phyloP scores from a whole-genome alignment of 2,888 invertebrate genomes.

The Hybos culiciformis region DNA sequence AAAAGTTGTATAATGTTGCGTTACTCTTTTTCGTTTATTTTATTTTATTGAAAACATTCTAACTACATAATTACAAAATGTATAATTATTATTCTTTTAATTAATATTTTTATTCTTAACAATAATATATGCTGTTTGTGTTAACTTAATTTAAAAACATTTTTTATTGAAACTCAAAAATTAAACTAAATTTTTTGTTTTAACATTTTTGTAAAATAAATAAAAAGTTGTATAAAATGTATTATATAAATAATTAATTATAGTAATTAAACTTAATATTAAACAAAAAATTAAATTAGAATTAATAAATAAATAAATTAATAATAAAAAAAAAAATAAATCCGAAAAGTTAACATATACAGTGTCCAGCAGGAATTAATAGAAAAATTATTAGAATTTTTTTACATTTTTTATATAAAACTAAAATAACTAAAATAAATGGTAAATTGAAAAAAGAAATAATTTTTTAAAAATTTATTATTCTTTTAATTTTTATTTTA shows the following conservation, averaged over 20 bases:
- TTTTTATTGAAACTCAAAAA: background rate
- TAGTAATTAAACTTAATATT: conserved; percentile 7
- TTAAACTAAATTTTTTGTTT: background rate
- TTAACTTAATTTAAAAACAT: conserved; percentile 3
- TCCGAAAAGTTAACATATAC: conserved; percentile 11
- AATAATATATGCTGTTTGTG: conserved; percentile 9
- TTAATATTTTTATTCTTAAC: no score
- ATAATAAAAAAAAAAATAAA: conserved; percentile 3
- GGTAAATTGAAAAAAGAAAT: background rate
- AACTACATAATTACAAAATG: no score
- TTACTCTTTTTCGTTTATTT: no score
- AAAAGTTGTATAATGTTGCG: no score
- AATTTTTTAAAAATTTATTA: background rate
- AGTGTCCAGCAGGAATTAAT: conserved; percentile 8
- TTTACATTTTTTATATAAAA: background rate
- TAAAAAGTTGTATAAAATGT: background rate
- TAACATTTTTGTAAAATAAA: background rate
- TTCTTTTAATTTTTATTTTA: background rate
- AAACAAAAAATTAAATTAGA: background rate
- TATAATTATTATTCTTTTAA: no score
- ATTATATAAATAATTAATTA: conserved; percentile 1
- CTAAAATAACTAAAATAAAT: background rate
- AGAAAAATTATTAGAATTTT: conserved; percentile 1
- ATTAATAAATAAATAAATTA: background rate
- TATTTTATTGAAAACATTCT: no score